Conservation (phyloP, 2,113 vertebrate species). For the Limnothrissa miodon region DNA sequence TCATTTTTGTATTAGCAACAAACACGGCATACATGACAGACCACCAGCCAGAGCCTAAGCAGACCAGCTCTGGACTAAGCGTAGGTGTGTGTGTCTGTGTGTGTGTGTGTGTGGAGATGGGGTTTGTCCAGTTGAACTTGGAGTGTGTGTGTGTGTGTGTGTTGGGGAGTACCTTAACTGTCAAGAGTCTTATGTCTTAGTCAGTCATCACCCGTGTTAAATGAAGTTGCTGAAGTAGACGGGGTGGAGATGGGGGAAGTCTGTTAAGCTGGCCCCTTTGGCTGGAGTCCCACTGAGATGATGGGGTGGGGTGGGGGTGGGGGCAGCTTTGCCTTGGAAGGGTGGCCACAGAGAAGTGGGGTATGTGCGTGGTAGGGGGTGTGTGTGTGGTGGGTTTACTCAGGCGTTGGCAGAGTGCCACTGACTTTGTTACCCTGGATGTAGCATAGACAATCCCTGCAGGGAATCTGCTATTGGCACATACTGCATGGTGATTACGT, state of each 20-base stretch:
- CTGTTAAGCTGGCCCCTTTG: background rate
- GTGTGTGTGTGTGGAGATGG: background rate
- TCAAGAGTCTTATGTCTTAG: background rate
- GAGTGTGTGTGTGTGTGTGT: background rate
- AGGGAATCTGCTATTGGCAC: background rate
- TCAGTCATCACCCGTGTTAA: background rate
- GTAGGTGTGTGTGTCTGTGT: background rate
- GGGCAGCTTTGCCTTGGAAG: background rate
- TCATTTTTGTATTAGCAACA: background rate
- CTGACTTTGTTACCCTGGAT: background rate
- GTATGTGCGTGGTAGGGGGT: background rate
- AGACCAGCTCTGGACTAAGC: background rate
- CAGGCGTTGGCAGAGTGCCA: background rate
- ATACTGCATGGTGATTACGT: background rate
- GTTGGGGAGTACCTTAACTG: background rate
- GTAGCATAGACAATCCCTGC: background rate
- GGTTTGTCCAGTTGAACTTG: background rate
- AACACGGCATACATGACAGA: constrained; percentile 31
- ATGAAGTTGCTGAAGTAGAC: background rate
- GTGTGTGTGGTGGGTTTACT: background rate
- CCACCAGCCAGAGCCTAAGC: background rate
- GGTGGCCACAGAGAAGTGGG: too few species aligned
- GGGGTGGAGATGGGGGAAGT: background rate
- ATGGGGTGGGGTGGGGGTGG: background rate
- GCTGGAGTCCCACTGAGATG: background rate